A percentile compares a stretch with the other conserved stretches of the same genome.
Conservation (phyloP, 2,888 invertebrate genomes). For the Drosophila fulvimacula region DNA sequence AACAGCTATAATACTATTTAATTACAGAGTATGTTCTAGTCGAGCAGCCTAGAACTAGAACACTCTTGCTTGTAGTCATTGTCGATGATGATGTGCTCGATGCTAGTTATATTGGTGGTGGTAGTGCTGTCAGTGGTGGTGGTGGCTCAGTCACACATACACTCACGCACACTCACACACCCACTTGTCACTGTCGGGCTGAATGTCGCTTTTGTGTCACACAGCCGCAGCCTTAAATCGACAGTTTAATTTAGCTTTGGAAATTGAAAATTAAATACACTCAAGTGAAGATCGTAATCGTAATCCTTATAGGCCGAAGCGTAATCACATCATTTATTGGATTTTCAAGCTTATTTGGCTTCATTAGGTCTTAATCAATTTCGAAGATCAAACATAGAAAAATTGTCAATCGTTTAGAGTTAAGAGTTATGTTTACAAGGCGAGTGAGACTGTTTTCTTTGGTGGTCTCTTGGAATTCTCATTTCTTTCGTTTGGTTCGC, state of each 20-base stretch:
- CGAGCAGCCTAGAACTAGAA: background rate
- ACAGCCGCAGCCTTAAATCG: conserved; percentile 65
- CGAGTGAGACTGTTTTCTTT: conserved; percentile 29
- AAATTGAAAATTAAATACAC: conserved; percentile 64
- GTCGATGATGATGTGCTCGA: conserved; percentile 1
- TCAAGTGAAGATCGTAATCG: conserved; percentile 59
- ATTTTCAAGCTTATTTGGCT: conserved; percentile 75
- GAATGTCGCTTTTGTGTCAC: conserved; percentile 61
- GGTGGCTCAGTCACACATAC: conserved; percentile 15
- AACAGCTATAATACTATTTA: no score
- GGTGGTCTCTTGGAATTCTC: conserved; percentile 59
- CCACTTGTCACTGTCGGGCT: conserved; percentile 78
- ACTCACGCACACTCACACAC: conserved; percentile 20
- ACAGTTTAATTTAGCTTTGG: conserved; percentile 75
- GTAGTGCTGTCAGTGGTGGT: conserved; percentile 37
- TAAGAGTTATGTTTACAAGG: conserved; percentile 56
- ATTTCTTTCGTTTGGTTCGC: background rate
- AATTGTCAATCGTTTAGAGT: conserved; percentile 50
- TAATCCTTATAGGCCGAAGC: conserved; percentile 36
- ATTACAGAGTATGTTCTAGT: conserved; percentile 4
- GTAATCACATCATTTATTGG: conserved; percentile 75
- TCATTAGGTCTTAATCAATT: conserved; percentile 79
- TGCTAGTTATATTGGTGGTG: conserved; percentile 19
- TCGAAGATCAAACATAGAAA: conserved; percentile 34
- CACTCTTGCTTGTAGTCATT: background rate